Evolutionary conservation across 2,888 invertebrate genomes (phyloP).

Genomic region (Teleiodes luculella): DNA sequence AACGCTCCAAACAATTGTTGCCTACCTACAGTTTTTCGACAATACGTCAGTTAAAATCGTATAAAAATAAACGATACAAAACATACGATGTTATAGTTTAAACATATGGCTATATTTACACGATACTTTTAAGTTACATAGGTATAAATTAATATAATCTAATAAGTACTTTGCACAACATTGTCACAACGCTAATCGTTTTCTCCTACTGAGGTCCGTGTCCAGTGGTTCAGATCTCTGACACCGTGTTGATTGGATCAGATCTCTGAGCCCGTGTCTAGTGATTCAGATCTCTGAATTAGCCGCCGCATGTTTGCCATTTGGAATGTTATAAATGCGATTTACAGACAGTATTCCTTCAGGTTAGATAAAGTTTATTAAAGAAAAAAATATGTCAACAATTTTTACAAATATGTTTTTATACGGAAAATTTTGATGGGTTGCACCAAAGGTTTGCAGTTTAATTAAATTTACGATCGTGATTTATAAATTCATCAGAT

Average conservation of each 20-base stretch:
- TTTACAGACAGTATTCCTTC: no score
- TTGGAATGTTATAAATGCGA: no score
- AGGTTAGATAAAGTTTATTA: no score
- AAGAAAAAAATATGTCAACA: no score
- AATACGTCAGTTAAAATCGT: conserved; percentile 70
- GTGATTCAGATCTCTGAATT: no score
- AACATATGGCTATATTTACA: conserved; percentile 68
- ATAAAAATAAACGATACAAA: conserved; percentile 69
- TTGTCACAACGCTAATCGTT: conserved; percentile 60
- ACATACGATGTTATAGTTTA: conserved; percentile 27
- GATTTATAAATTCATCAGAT: no score
- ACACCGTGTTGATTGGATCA: no score
- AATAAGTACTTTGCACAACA: conserved; percentile 78
- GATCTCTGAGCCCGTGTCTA: conserved; percentile 45
- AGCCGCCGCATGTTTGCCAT: no score
- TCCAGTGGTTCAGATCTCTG: conserved; percentile 24
- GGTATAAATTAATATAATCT: conserved; percentile 76
- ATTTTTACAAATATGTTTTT: no score
- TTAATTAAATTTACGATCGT: no score
- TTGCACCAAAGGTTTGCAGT: no score
- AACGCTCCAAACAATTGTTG: conserved; percentile 36
- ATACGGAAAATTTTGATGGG: no score
- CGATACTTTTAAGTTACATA: conserved; percentile 59
- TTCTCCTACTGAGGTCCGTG: conserved; percentile 56
- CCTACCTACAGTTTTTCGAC: conserved; percentile 67